phyloP scores from a whole-genome alignment of 1,140 invertebrate species.

The Aphelenchoides besseyi region DNA sequence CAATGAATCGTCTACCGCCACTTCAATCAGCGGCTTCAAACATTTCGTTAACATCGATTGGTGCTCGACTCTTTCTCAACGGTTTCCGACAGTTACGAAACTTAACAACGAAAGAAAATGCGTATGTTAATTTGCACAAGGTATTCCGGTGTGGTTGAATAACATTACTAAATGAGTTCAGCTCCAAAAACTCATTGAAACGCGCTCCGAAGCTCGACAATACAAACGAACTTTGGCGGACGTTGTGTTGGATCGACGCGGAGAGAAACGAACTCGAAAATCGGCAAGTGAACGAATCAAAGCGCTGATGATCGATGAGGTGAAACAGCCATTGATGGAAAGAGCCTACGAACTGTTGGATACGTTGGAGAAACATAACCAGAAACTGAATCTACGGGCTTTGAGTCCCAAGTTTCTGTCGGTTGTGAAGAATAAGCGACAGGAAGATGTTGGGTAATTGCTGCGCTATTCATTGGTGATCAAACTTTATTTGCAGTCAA shows the following conservation, averaged over 20 bases:
- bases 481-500: not conserved
- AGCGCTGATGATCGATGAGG: not conserved
- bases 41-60: not conserved
- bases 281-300: not conserved
- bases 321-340: not conserved
- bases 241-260: not conserved
- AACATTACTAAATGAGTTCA: not conserved
- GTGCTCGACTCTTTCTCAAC: not conserved
- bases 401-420: not conserved
- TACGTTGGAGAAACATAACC: slow-evolving; percentile 1
- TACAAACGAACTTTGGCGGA: slow-evolving; percentile 1
- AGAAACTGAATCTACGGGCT: not conserved
- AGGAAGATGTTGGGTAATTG: not conserved
- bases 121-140: not conserved
- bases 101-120: not conserved
- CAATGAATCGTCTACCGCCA: not conserved
- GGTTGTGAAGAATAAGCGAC: not conserved
- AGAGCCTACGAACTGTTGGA: not conserved
- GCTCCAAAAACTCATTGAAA: slow-evolving; percentile 5
- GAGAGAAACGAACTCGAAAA: not conserved
- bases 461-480: not conserved
- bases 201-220: not conserved
- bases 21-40: not conserved
- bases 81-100: not conserved
- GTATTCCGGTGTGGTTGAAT: not conserved